Percentiles rank a stretch among this genome's conserved stretches.
These are phyloP conservation scores for Spicauda simplicius DNA, from an alignment of 2,888 invertebrate species.

Conservation along the genomic window DNA sequence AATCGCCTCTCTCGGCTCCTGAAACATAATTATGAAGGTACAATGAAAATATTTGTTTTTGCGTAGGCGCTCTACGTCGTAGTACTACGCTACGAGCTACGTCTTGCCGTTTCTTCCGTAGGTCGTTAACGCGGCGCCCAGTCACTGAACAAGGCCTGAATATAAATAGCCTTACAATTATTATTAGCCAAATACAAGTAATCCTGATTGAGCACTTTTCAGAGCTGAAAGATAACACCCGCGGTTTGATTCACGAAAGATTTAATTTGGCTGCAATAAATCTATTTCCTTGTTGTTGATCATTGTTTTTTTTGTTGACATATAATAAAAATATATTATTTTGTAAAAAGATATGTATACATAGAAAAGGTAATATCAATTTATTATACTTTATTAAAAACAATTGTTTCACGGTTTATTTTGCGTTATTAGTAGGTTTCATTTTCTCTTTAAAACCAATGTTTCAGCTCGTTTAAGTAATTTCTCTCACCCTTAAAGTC, in stretches of 20 bases:
- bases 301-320: too few relatives aligned
- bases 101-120: constrained; percentile 24
- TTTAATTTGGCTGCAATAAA: too few relatives aligned
- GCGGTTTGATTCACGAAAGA: neutral
- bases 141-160: constrained; percentile 25
- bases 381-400: too few relatives aligned
- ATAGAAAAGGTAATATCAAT: too few relatives aligned
- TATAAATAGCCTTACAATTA: constrained; percentile 35
- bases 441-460: too few relatives aligned
- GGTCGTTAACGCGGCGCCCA: constrained; percentile 33
- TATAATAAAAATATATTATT: too few relatives aligned
- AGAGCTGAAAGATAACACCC: neutral
- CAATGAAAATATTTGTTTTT: constrained; percentile 46
- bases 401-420: too few relatives aligned
- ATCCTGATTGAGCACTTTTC: constrained; percentile 26
- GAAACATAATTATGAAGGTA: constrained; percentile 42
- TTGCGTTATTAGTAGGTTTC: too few relatives aligned
- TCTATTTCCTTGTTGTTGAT: too few relatives aligned
- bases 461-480: too few relatives aligned
- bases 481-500: too few relatives aligned
- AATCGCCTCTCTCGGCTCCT: constrained; percentile 38
- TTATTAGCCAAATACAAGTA: constrained; percentile 27
- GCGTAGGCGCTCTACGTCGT: constrained; percentile 62
- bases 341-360: too few relatives aligned
- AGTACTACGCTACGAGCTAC: constrained; percentile 56